Evolutionary conservation across 2,113 vertebrate species (phyloP), one percentile per base, ranked within the genome.

Genomic region (Bos taurus): DNA sequence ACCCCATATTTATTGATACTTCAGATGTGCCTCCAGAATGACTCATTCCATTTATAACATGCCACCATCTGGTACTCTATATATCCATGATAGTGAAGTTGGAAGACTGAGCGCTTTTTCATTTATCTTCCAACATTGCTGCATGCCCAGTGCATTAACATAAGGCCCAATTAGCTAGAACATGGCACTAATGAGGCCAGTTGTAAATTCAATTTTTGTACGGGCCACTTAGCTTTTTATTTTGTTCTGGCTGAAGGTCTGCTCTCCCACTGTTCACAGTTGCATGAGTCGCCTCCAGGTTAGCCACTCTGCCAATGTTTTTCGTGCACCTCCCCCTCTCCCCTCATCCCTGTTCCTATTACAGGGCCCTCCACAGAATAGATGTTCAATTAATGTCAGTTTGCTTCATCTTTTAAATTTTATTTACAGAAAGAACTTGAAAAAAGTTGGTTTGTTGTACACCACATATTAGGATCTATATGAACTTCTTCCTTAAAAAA

Each of bases 131-230:
- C 54, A 30, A 88, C 19, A 40, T 10, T n/a, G 5, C 5, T 77
- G 78, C 26, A 64, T 96, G 52, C 64, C 88, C 64, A 9, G 19
- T 36, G 25, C n/a, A 81, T 90, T 96, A 81, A 92, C 80, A 95
- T 59, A 84, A 0, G 1, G 28, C 46, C 88, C 40, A 59, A 59
- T 96, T 90, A 94, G 64, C 88, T 54, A 83, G 36, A 96, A 95
- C 52, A 52, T 0, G 8, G 46, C 56, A 43, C 56, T 94, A 97
- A 97, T 46, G 74, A 88, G 19, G 56, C 59, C 57, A 86, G 64
- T 46, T 95, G 91, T 78, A 95, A 94, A 94, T 96, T 60, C n/a
- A 82, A 50, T 88, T 78, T 81, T 62, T 91, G 14, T 50, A 60
- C 26, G 5, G 28, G 85, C 54, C 59, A 82, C 74, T 97, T 92